Base-by-base conservation (phyloP, 2,888 invertebrate species). In the Pollenia amentaria region DNA sequence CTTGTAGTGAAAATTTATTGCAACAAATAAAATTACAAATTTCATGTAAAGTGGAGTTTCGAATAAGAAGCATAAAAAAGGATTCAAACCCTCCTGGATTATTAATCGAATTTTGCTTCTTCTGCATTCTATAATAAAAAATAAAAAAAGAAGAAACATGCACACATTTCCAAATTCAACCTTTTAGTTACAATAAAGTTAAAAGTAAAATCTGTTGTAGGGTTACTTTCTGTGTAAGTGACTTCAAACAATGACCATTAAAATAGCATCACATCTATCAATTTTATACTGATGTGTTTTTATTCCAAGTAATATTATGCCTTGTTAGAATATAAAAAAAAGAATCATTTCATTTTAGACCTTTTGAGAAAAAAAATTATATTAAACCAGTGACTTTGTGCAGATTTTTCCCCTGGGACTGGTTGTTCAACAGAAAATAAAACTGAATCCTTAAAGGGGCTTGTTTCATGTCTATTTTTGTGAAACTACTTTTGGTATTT, bases 221-320 rank as follows among this genome's bases (percentile, higher is more conserved):
- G 40, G 67, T 69, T 67, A 46, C 18, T 67, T 62, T 14, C 42
- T 70, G 9, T 29, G 9, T 4, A 69, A 78, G 29, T 79, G 40
- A 69, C 48, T 60, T 78, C 40, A 70, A 78, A 70, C 69, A 79
- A 79, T 60, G 42, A 21, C 60, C 69, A 79, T 60, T 69, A 55
- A 70, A 84, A 79, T 79, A 70, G 42, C 81, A 60, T 55, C 69
- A 76, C 84, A 85, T 85, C 55, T 77, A 81, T 80, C 81, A 85
- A 81, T 77, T 70, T 72, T 46, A 76, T 76, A 16, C 64, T 53
- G 16, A 29, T 29, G 29, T 29, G 29, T 29, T 62, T 84, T 72
- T 84, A 29, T 77, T 64, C 21, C n/a, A 60, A 67, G 57, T 84
- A 78, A 78, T 67, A 84, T 60, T 78, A 51, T 84, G 65, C 57